Percentiles rank a stretch among this genome's conserved stretches.
phyloP scores from a whole-genome alignment of 2,113 vertebrate genomes.

The Brachyhypopomus occidentalis region DNA sequence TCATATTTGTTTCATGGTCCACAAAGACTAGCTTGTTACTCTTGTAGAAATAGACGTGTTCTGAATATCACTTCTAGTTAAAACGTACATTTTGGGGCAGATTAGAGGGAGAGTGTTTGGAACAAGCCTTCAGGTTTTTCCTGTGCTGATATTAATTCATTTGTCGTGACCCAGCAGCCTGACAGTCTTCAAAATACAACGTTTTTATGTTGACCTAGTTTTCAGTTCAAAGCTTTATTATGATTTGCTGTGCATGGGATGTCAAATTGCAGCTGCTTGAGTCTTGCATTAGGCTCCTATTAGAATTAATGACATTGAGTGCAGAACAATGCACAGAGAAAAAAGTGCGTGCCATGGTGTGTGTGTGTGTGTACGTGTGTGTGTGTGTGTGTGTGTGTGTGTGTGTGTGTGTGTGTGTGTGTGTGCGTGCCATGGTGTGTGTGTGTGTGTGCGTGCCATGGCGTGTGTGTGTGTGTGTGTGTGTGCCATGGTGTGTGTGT shows the following conservation, averaged over 20 bases:
- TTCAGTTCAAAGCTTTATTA: slow-evolving; percentile 4
- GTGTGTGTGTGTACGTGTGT: background rate
- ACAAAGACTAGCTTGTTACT: background rate
- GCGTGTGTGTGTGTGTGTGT: too few species aligned
- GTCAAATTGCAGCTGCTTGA: background rate
- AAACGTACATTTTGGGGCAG: too few species aligned
- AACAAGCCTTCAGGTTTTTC: background rate
- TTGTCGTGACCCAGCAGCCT: background rate
- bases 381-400: background rate
- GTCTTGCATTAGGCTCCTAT: background rate
- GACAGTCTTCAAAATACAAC: background rate
- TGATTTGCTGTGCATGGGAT: background rate
- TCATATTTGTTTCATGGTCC: background rate
- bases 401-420: background rate
- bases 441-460: too few species aligned
- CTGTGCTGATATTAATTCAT: background rate
- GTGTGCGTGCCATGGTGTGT: too few species aligned
- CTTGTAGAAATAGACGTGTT: too few species aligned
- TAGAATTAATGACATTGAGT: background rate
- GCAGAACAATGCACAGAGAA: background rate
- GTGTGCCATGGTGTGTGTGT: too few species aligned
- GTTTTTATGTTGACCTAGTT: background rate
- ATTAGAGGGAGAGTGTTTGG: too few species aligned
- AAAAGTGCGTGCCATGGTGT: background rate
- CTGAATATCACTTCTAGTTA: too few species aligned